phyloP scores from a whole-genome alignment of 2,888 invertebrate species.

The Drosophila mimetica region DNA sequence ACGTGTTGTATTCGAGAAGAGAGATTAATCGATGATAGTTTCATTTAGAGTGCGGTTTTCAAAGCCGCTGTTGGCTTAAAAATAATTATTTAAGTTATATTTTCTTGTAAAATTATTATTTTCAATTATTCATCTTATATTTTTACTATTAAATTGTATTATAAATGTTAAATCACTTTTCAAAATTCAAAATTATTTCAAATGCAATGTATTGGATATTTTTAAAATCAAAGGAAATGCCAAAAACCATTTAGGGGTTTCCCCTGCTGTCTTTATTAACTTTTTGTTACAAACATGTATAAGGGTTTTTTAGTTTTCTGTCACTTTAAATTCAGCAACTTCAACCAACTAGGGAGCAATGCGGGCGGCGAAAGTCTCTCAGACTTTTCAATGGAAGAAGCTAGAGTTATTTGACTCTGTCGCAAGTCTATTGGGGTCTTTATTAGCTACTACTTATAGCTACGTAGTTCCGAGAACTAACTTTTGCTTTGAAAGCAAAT shows the following conservation, averaged over 20 bases:
- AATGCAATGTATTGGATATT: too few relatives aligned
- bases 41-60: background rate
- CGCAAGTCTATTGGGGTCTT: slow-evolving; percentile 1
- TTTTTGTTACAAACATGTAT: background rate
- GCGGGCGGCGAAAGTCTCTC: slow-evolving; percentile 2
- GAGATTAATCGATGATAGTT: slow-evolving; percentile 36
- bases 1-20: slow-evolving; percentile 78
- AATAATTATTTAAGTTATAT: too few relatives aligned
- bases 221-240: too few relatives aligned
- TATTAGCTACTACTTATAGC: slow-evolving; percentile 26
- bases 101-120: too few relatives aligned
- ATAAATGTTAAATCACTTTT: too few relatives aligned
- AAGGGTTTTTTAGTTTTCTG: background rate
- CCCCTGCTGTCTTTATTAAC: slow-evolving; percentile 1
- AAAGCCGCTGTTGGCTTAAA: background rate
- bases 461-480: slow-evolving; percentile 64
- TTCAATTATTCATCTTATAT: too few relatives aligned
- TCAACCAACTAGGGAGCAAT: slow-evolving; percentile 2
- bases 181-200: too few relatives aligned
- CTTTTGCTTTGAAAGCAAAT: slow-evolving; percentile 63
- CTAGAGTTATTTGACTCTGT: background rate
- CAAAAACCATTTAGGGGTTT: background rate
- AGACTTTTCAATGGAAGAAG: background rate
- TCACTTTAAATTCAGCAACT: background rate
- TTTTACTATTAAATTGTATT: too few relatives aligned